Evolutionary conservation across 64 coral and sea anemone species (phyloP).

Genomic region (Stichodactyla helianthus): DNA sequence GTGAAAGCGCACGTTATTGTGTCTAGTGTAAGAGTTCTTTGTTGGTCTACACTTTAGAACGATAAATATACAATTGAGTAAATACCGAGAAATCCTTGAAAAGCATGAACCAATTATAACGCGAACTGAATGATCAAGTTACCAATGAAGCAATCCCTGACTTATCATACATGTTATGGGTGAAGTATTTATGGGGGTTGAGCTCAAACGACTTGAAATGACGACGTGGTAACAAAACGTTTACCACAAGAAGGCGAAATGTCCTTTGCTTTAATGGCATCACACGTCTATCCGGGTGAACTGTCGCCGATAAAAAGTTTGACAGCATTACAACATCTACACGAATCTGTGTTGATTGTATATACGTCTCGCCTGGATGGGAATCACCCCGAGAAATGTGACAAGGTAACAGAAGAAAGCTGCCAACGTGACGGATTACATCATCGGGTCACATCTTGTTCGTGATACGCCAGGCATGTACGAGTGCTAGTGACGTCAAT

Average conservation of each 20-base stretch:
- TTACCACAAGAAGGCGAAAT: background rate
- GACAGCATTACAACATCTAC: background rate
- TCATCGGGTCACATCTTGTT: background rate
- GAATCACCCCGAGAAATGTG: background rate
- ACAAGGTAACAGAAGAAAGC: background rate
- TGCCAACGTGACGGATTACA: background rate
- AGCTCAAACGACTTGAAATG: background rate
- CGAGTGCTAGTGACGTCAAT: constrained; percentile 2
- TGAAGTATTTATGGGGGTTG: background rate
- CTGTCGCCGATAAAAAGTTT: background rate
- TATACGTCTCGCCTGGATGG: background rate
- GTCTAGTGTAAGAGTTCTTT: no score
- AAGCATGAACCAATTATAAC: background rate
- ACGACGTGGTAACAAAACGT: background rate
- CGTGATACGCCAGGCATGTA: constrained; percentile 1
- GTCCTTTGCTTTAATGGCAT: background rate
- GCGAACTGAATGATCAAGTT: background rate
- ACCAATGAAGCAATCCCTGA: background rate
- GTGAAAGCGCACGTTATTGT: background rate
- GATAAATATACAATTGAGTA: background rate
- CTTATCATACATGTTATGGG: background rate
- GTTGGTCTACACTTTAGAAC: background rate
- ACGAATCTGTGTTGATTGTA: background rate
- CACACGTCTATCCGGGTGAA: background rate
- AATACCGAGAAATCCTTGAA: background rate